phyloP scores from a whole-genome alignment of 2,113 vertebrate species.

The Notechis scutatus region DNA sequence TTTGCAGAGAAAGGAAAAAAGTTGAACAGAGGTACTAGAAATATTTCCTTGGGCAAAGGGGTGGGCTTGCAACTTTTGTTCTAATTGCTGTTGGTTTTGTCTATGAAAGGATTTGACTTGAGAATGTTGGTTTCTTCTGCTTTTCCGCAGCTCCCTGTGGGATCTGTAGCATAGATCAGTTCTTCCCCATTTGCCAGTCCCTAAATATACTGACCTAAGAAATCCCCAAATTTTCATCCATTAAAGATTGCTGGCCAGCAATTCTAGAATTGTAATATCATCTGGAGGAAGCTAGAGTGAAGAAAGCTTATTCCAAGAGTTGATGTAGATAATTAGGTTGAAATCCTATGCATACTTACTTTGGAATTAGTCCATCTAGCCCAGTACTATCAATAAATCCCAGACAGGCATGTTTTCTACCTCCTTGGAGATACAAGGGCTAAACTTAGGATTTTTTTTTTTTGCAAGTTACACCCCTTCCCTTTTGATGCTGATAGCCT shows the following conservation, averaged over 20 bases:
- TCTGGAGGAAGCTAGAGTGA: background rate
- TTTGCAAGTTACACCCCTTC: background rate
- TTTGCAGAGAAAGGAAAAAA: slow-evolving; percentile 11
- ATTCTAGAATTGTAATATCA: background rate
- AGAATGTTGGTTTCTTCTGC: background rate
- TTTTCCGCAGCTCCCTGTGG: background rate
- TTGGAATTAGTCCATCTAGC: background rate
- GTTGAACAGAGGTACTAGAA: slow-evolving; percentile 20
- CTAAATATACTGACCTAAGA: background rate
- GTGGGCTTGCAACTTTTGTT: background rate
- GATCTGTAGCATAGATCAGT: background rate
- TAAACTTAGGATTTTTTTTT: background rate
- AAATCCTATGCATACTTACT: background rate
- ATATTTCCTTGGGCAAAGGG: slow-evolving; percentile 28
- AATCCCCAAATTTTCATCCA: background rate
- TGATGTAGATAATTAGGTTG: background rate
- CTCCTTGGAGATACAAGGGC: background rate
- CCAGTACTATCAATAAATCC: background rate
- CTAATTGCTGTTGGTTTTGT: slow-evolving; percentile 15
- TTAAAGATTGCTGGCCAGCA: background rate
- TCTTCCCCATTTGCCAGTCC: background rate
- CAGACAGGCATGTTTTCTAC: background rate
- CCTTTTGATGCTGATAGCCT: background rate
- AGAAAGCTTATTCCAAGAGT: background rate
- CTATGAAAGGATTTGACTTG: background rate